These are phyloP conservation scores for Cephalotes varians DNA, from an alignment of 2,888 invertebrate genomes.

Conservation along the genomic window DNA sequence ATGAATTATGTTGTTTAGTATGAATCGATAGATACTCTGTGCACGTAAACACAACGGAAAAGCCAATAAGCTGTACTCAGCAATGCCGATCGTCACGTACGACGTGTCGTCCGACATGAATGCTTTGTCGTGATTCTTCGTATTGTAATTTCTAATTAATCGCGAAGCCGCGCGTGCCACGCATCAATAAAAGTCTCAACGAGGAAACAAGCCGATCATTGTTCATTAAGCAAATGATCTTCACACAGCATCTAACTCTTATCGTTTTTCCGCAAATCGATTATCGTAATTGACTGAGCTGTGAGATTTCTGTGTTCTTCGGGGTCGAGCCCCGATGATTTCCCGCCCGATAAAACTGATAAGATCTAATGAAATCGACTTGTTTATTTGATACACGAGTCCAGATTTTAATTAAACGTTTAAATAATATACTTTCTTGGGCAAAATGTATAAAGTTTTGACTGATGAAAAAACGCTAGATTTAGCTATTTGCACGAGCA, in stretches of 20 bases:
- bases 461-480: not conserved
- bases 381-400: not conserved
- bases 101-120: not conserved
- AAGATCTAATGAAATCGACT: not conserved
- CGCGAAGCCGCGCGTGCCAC: slow-evolving; percentile 67
- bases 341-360: not conserved
- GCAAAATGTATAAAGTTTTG: not conserved
- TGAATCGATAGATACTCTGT: not conserved
- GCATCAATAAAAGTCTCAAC: slow-evolving; percentile 64
- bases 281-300: slow-evolving; percentile 61
- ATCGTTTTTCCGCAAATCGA: slow-evolving; percentile 64
- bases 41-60: not conserved
- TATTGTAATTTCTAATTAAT: slow-evolving; percentile 60
- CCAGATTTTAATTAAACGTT: not conserved
- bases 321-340: not conserved
- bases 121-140: slow-evolving; percentile 59
- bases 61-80: slow-evolving; percentile 10
- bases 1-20: not conserved
- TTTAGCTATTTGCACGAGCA: not conserved
- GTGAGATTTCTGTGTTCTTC: slow-evolving; percentile 16
- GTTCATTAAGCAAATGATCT: slow-evolving; percentile 66
- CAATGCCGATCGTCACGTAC: slow-evolving; percentile 22
- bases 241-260: slow-evolving; percentile 52
- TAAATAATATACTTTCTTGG: not conserved
- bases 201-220: slow-evolving; percentile 67